Evolutionary conservation across 2,113 vertebrate species (phyloP).

Genomic region (Albula glossodonta): DNA sequence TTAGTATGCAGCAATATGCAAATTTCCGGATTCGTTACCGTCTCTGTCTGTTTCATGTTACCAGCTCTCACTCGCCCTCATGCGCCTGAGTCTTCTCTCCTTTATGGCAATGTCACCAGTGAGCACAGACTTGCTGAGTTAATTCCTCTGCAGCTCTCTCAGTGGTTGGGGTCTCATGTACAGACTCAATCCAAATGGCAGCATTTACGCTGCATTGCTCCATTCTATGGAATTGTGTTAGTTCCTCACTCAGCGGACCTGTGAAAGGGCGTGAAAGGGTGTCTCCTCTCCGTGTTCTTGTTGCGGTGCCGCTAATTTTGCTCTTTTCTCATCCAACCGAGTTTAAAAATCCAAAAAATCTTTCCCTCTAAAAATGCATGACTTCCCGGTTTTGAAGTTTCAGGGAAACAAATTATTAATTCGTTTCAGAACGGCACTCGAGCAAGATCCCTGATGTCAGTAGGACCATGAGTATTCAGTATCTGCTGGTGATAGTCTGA

Average conservation of each 20-base stretch:
- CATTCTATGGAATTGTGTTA: background rate
- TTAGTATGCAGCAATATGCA: conserved; percentile 58
- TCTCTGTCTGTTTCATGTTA: conserved; percentile 43
- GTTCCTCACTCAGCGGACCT: background rate
- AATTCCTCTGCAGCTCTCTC: conserved; percentile 35
- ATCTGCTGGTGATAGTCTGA: background rate
- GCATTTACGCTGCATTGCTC: background rate
- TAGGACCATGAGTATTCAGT: background rate
- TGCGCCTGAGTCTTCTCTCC: conserved; percentile 33
- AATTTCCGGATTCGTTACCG: conserved; percentile 48
- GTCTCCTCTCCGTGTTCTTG: no score
- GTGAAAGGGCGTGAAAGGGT: no score
- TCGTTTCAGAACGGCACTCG: background rate
- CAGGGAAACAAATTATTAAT: background rate
- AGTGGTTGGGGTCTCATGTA: background rate
- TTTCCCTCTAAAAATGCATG: background rate
- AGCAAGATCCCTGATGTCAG: background rate
- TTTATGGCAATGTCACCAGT: conserved; percentile 42
- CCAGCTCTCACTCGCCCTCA: conserved; percentile 30
- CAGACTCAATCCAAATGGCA: background rate
- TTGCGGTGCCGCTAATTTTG: no score
- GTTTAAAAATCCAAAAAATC: no score
- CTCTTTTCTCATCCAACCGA: no score
- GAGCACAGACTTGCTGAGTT: conserved; percentile 51
- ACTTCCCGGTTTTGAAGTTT: no score